A percentile compares a stretch with the other conserved stretches of the same genome.
Evolutionary conservation across 1,140 invertebrate species (phyloP).

Genomic region (Saccostrea echinata): DNA sequence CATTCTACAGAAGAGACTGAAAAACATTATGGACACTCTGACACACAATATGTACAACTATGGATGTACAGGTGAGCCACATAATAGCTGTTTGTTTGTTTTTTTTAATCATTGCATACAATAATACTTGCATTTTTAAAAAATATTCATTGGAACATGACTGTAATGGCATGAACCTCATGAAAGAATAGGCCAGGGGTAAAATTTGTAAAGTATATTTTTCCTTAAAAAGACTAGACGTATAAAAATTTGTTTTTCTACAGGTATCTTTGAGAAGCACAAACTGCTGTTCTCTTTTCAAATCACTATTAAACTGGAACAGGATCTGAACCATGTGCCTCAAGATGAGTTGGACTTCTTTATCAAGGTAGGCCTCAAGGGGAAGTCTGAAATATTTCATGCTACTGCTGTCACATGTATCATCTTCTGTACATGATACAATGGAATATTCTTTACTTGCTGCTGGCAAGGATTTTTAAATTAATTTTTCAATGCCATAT

Average conservation of each 20-base stretch:
- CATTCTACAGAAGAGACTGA: slow-evolving; percentile 85
- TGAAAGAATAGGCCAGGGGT: too few relatives aligned
- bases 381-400: too few relatives aligned
- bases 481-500: too few relatives aligned
- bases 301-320: slow-evolving; percentile 91
- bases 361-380: slow-evolving; percentile 83
- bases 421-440: too few relatives aligned
- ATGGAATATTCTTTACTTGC: too few relatives aligned
- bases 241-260: neutral
- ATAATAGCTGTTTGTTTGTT: neutral
- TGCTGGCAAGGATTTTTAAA: too few relatives aligned
- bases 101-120: too few relatives aligned
- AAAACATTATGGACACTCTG: slow-evolving; percentile 90
- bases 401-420: too few relatives aligned
- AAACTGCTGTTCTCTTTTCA: slow-evolving; percentile 94
- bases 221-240: neutral
- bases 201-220: too few relatives aligned
- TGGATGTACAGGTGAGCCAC: slow-evolving; percentile 87
- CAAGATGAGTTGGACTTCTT: slow-evolving; percentile 93
- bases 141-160: too few relatives aligned
- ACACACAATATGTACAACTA: slow-evolving; percentile 94
- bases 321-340: slow-evolving; percentile 83
- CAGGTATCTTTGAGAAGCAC: slow-evolving; percentile 93
- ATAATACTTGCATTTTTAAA: too few relatives aligned
- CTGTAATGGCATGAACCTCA: too few relatives aligned